Evolutionary conservation across 1,140 invertebrate species (phyloP).

Genomic region (Drosophila paulistorum): DNA sequence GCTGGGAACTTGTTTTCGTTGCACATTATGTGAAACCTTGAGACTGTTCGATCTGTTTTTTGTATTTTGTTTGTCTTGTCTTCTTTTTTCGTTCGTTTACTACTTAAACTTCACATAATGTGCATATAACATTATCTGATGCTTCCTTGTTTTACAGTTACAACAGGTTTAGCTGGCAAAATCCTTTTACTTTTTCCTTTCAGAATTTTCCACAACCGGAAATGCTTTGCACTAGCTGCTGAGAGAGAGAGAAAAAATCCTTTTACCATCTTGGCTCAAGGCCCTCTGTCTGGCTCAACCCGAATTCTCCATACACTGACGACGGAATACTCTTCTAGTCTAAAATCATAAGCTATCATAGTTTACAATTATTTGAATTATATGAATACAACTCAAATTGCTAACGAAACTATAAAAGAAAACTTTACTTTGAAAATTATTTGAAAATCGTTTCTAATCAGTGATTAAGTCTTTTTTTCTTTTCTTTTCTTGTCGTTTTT

Average conservation of each 20-base stretch:
- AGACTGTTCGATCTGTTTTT: neutral
- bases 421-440: neutral
- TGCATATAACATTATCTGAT: neutral
- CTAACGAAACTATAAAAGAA: too few species aligned
- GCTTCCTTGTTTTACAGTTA: constrained; percentile 47
- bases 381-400: too few species aligned
- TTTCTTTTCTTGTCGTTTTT: neutral
- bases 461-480: constrained; percentile 17
- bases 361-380: too few species aligned
- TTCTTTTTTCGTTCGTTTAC: neutral
- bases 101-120: neutral
- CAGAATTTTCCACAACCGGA: constrained; percentile 22
- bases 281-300: neutral
- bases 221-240: neutral
- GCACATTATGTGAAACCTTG: constrained; percentile 5
- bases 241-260: neutral
- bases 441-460: constrained; percentile 3
- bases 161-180: constrained; percentile 1
- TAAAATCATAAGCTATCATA: too few species aligned
- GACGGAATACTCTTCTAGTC: neutral
- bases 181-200: constrained; percentile 21
- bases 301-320: neutral
- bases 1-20: constrained; percentile 5
- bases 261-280: neutral
- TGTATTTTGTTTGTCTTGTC: too few species aligned